phyloP scores from a whole-genome alignment of 1,140 invertebrate species.

The Drosophila auraria region DNA sequence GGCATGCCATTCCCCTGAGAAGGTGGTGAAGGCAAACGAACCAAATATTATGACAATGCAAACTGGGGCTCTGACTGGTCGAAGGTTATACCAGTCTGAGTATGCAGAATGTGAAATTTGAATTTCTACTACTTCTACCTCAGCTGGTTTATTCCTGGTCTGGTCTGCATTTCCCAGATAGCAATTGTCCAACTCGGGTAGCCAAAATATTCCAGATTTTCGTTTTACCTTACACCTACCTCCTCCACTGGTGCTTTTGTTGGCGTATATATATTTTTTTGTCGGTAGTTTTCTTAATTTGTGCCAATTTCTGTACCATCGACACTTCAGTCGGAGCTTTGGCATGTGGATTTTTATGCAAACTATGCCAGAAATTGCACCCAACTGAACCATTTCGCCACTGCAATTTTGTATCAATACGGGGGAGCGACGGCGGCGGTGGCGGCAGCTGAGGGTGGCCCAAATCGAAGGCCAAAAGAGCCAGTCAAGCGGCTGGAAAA shows the following conservation, averaged over 20 bases:
- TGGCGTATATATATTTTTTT: conserved; percentile 19
- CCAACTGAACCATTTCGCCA: conserved; percentile 61
- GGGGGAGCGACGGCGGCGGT: conserved; percentile 2
- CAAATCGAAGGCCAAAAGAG: conserved; percentile 44
- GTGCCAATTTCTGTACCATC: conserved; percentile 51
- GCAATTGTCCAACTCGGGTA: conserved; percentile 36
- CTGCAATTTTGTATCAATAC: conserved; percentile 62
- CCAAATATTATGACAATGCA: conserved; percentile 32
- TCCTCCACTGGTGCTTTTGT: conserved; percentile 5
- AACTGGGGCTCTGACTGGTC: background rate
- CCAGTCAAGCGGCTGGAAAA: conserved; percentile 24
- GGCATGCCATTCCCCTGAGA: conserved; percentile 5
- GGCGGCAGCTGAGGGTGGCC: conserved; percentile 2
- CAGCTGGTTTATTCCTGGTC: conserved; percentile 25
- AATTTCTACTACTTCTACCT: conserved; percentile 25
- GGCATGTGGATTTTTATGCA: conserved; percentile 69
- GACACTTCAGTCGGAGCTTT: conserved; percentile 45
- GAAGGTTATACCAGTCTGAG: conserved; percentile 27
- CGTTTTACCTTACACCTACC: conserved; percentile 5
- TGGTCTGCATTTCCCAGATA: conserved; percentile 66
- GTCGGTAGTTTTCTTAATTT: conserved; percentile 61
- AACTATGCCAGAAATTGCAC: conserved; percentile 65
- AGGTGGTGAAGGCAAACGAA: conserved; percentile 1
- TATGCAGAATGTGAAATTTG: conserved; percentile 29
- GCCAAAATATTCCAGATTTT: conserved; percentile 37